These are phyloP conservation scores for Actinernus sp. DNA, from an alignment of 92 coral and sea anemone genomes.

Conservation along the genomic window DNA sequence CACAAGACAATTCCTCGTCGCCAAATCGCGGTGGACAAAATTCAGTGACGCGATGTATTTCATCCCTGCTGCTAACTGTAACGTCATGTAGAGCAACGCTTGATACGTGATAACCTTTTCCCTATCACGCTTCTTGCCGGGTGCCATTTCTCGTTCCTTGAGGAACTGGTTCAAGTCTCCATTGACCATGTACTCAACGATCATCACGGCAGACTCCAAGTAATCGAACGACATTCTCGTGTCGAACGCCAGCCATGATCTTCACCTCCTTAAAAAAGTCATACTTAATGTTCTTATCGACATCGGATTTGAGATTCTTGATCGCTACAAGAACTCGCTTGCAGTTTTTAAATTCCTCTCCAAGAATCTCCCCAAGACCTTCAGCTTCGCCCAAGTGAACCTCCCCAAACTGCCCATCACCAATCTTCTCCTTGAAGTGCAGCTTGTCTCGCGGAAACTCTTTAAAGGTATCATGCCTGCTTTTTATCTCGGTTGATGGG, in stretches of 20 bases:
- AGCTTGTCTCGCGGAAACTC: constrained; percentile 90
- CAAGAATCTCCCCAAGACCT: constrained; percentile 67
- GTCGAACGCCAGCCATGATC: constrained; percentile 93
- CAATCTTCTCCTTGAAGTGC: constrained; percentile 90
- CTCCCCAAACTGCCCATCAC: constrained; percentile 99
- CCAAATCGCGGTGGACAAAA: constrained; percentile 95
- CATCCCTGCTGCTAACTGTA: constrained; percentile 96
- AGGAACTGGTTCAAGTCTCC: constrained; percentile 98
- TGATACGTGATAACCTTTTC: constrained; percentile 57
- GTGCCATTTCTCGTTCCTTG: constrained; percentile 69
- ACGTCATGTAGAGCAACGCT: constrained; percentile 90
- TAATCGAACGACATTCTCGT: constrained; percentile 87
- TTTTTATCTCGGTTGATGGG: constrained; percentile 63
- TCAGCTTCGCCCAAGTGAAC: constrained; percentile 92
- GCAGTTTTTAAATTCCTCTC: constrained; percentile 58
- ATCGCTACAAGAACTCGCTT: constrained; percentile 80
- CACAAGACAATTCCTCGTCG: constrained; percentile 94
- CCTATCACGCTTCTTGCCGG: constrained; percentile 35
- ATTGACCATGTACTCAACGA: constrained; percentile 97
- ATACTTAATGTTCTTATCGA: constrained; percentile 88
- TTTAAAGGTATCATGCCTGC: constrained; percentile 70
- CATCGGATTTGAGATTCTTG: constrained; percentile 85
- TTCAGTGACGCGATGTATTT: constrained; percentile 94
- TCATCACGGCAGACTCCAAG: constrained; percentile 95
- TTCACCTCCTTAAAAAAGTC: constrained; percentile 99